Evolutionary conservation across 23 tunicate genomes (phyloP).

Genomic region (Phallusia fumigata): DNA sequence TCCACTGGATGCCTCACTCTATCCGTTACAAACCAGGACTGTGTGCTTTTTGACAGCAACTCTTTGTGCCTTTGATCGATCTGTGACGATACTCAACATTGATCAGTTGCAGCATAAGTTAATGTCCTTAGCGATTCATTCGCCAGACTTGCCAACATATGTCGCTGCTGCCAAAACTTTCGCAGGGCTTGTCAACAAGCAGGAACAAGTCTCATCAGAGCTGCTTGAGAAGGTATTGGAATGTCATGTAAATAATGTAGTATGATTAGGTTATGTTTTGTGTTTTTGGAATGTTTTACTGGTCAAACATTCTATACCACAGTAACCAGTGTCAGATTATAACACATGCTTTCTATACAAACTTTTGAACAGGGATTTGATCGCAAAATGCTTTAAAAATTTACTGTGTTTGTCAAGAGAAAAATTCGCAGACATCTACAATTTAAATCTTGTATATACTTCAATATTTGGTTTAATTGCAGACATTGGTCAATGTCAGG

Average conservation of each 20-base stretch:
- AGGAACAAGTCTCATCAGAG: slow-evolving; percentile 21
- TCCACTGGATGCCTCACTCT: slow-evolving; percentile 34
- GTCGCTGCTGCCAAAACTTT: slow-evolving; percentile 69
- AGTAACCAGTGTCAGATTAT: too few species aligned
- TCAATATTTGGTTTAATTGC: too few species aligned
- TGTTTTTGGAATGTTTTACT: too few species aligned
- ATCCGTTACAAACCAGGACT: slow-evolving; percentile 56
- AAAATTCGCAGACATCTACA: too few species aligned
- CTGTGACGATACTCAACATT: slow-evolving; percentile 11
- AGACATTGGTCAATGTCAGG: background rate
- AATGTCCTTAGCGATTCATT: slow-evolving; percentile 15
- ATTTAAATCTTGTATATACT: too few species aligned
- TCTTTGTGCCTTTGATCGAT: slow-evolving; percentile 42
- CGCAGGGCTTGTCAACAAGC: slow-evolving; percentile 70
- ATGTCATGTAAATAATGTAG: too few species aligned
- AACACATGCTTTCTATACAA: too few species aligned
- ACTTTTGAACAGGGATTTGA: too few species aligned
- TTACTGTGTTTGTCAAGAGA: too few species aligned
- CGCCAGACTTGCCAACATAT: slow-evolving; percentile 66
- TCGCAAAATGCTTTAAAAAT: too few species aligned
- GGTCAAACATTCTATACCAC: too few species aligned
- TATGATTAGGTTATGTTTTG: too few species aligned
- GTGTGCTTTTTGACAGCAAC: slow-evolving; percentile 56
- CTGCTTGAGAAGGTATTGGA: slow-evolving; percentile 36
- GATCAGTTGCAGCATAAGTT: slow-evolving; percentile 44